Evolutionary conservation across 1,140 invertebrate species (phyloP).

Genomic region (Pomacea maculata): DNA sequence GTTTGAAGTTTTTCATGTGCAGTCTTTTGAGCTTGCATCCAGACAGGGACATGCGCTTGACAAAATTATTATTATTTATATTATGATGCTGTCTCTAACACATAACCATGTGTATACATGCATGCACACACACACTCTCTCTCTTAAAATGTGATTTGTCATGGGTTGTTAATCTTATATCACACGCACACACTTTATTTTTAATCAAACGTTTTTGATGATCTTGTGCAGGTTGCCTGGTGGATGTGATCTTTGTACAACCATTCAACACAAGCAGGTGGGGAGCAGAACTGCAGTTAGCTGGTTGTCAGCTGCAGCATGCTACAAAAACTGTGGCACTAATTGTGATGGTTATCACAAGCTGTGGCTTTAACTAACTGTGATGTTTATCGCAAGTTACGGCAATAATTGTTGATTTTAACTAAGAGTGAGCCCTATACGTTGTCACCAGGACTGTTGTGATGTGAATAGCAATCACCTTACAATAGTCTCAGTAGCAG

Average conservation of each 20-base stretch:
- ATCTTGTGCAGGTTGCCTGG: background rate
- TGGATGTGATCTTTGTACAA: background rate
- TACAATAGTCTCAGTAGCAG: constrained; percentile 27
- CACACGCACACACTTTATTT: too few species aligned
- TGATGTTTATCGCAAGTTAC: too few species aligned
- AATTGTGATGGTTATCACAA: too few species aligned
- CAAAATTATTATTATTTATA: background rate
- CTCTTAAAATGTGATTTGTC: background rate
- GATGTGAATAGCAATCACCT: constrained; percentile 16
- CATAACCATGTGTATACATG: background rate
- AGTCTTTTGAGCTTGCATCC: background rate
- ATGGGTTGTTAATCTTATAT: background rate
- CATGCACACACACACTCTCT: background rate
- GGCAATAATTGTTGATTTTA: too few species aligned
- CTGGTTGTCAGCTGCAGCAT: too few species aligned
- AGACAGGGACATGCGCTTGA: background rate
- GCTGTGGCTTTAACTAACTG: too few species aligned
- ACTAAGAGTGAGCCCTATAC: too few species aligned
- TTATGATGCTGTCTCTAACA: background rate
- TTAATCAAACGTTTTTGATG: background rate
- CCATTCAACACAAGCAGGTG: constrained; percentile 14
- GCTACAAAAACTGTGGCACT: too few species aligned
- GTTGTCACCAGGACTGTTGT: too few species aligned
- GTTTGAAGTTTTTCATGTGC: background rate
- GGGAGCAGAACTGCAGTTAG: constrained; percentile 28